A percentile compares a stretch with the other conserved stretches of the same genome.
phyloP scores from a whole-genome alignment of 2,797 vertebrate genomes.

The Avahi laniger region DNA sequence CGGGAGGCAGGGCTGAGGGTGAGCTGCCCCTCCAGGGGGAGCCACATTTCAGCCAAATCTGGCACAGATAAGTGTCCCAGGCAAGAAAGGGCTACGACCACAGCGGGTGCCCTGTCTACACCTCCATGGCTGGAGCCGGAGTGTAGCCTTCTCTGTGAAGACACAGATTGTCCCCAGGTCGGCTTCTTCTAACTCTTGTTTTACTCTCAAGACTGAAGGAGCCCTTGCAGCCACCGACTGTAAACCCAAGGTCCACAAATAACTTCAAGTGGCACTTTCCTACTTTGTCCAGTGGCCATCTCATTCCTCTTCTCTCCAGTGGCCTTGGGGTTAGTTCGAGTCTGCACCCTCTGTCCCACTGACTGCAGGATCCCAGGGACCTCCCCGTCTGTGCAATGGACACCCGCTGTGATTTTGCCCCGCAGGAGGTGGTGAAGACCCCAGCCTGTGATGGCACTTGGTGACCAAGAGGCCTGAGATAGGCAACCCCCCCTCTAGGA shows the following conservation, averaged over 20 bases:
- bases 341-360: background rate
- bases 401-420: fast-evolving
- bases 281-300: background rate
- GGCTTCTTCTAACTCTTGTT: background rate
- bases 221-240: background rate
- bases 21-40: background rate
- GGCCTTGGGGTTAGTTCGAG: background rate
- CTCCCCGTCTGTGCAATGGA: background rate
- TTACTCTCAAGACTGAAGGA: background rate
- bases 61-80: too few species aligned
- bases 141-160: background rate
- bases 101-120: background rate
- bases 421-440: background rate
- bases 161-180: background rate
- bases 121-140: background rate
- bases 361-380: background rate
- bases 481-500: background rate
- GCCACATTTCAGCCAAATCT: background rate
- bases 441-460: background rate
- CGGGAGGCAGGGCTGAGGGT: background rate
- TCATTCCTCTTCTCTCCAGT: background rate
- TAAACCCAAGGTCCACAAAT: background rate
- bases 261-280: background rate
- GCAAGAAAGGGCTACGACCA: background rate
- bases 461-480: background rate